Evolutionary conservation across 2,797 vertebrate species (phyloP), one percentile per base, ranked within the genome.

Genomic region (Coccyzus lansbergi): DNA sequence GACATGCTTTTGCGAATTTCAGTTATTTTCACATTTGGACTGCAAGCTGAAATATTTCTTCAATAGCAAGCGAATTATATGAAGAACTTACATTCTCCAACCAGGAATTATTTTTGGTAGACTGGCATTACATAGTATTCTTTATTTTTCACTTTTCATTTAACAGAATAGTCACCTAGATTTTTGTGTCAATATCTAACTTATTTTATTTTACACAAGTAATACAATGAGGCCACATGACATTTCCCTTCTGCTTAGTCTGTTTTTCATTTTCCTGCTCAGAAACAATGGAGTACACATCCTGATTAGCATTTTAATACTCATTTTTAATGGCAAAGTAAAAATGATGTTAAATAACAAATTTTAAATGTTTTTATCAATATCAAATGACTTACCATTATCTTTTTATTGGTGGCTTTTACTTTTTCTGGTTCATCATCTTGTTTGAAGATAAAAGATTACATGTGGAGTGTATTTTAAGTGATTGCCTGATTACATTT

Each of bases 401-500:
- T 69, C 58, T 62, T 88, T 85, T 75, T 75, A 81, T 65, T 60
- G 60, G 56, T 77, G 58, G 31, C 65, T 91, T 83, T 93, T 83
- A 71, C 46, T 68, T 71, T 85, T 62, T 68, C 42, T 64, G 7
- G 44, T 93, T 94, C 58, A 64, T 34, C 0, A 1, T 88, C 58
- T 86, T 83, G 34, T 78, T 81, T 81, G 62, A 96, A 42, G 58
- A 83, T 48, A 72, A 83, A 83, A 81, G 42, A 86, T 86, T 68
- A 55, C 34, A 72, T 44, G 48, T 38, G 20, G n/a, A 79, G 33
- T 81, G 52, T 48, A 56, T 86, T 88, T 83, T 69, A 88, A 78
- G 44, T 56, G 59, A 93, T 86, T 90, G 72, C 42, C 18, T 92
- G 59, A 93, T 86, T 91, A 63, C 16, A 90, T 90, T 91, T 84